These are phyloP conservation scores for Bubo bubo DNA, from an alignment of 2,113 vertebrate species.

Conservation along the genomic window DNA sequence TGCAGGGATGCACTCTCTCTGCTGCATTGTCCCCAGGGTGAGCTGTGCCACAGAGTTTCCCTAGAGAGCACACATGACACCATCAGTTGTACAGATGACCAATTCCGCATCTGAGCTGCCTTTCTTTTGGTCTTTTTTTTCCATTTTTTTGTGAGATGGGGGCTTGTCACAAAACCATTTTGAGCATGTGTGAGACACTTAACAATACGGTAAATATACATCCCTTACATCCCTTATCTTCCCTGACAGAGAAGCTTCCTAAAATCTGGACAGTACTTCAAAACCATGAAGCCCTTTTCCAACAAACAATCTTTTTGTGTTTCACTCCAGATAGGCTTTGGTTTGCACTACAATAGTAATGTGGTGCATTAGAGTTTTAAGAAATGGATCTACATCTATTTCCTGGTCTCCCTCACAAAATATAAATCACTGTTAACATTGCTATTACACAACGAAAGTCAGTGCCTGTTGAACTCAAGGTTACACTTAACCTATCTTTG, in stretches of 20 bases:
- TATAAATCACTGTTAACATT: not conserved
- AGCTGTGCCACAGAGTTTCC: not conserved
- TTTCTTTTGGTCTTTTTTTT: not conserved
- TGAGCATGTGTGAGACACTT: not conserved
- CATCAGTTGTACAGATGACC: not conserved
- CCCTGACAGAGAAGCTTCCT: not conserved
- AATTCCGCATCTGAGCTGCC: not conserved
- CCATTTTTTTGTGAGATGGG: not conserved
- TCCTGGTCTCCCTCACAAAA: conserved; percentile 5
- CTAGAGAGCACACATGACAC: not conserved
- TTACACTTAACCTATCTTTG: not conserved
- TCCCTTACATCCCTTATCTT: not conserved
- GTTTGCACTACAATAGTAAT: not conserved
- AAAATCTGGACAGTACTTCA: not conserved
- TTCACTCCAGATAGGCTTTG: not conserved
- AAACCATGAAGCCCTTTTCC: not conserved
- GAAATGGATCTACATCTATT: not conserved
- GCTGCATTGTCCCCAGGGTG: not conserved
- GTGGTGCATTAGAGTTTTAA: not conserved
- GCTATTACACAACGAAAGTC: not conserved
- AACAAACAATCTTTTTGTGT: not conserved
- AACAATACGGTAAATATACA: not conserved
- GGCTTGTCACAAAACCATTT: not conserved
- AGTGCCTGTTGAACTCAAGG: not conserved
- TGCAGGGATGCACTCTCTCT: not conserved